A percentile compares a stretch with the other conserved stretches of the same genome.
Conservation (phyloP, 2,888 invertebrate species). For the Sesia apiformis region DNA sequence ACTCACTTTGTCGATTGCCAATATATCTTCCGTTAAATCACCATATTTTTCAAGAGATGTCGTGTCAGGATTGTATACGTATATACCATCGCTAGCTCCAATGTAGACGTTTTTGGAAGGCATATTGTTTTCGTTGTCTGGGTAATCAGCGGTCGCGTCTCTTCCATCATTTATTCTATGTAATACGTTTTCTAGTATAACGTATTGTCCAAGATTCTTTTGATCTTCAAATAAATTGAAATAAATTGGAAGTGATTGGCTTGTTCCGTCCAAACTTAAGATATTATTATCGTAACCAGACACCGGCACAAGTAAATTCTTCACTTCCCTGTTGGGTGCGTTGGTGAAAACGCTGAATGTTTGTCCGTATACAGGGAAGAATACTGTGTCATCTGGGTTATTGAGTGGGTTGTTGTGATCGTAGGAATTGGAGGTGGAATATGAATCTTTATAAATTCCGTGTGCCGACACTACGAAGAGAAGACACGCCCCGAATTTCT, state of each 20-base stretch:
- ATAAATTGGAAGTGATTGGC: not conserved
- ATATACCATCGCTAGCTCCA: not conserved
- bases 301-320: not conserved
- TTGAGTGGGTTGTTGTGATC: not conserved
- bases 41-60: not conserved
- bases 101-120: not conserved
- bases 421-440: not conserved
- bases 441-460: not conserved
- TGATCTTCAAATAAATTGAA: not conserved
- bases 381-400: not conserved
- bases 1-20: slow-evolving; percentile 1
- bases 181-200: not conserved
- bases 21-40: not conserved
- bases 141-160: not conserved
- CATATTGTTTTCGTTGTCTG: not conserved
- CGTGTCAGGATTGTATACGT: not conserved
- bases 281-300: not conserved
- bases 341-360: not conserved
- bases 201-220: not conserved
- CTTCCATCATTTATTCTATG: slow-evolving; percentile 2
- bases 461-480: too few relatives aligned
- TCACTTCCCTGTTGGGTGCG: not conserved
- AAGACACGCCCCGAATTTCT: too few relatives aligned
- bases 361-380: not conserved
- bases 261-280: too few relatives aligned